Percentiles rank a stretch among this genome's conserved stretches.
Conservation (phyloP, 2,888 invertebrate genomes). For the Thymelicus lineola region DNA sequence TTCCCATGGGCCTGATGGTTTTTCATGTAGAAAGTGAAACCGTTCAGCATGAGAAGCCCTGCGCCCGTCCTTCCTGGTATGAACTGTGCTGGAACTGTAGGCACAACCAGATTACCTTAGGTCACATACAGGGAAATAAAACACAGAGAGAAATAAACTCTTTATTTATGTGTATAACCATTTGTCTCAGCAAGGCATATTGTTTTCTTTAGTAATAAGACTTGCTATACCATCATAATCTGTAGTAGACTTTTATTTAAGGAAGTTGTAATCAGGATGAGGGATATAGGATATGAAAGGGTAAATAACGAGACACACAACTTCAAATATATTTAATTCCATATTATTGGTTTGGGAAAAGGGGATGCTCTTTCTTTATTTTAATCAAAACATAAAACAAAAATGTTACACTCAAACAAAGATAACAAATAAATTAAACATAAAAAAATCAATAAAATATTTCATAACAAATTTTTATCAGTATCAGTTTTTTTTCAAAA, state of each 20-base stretch:
- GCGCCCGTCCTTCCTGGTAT: conserved; percentile 79
- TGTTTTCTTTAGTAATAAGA: conserved; percentile 11
- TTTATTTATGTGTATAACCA: conserved; percentile 40
- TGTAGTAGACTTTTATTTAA: background rate
- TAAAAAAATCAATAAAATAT: conserved; percentile 38
- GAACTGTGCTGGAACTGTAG: conserved; percentile 78
- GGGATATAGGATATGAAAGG: conserved; percentile 47
- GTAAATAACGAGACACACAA: conserved; percentile 64
- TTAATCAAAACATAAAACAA: conserved; percentile 28
- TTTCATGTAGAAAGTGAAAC: conserved; percentile 81
- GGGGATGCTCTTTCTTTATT: conserved; percentile 33
- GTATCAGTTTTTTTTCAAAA: conserved; percentile 24
- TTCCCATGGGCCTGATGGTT: conserved; percentile 80
- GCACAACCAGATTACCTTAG: conserved; percentile 48
- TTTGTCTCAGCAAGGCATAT: background rate
- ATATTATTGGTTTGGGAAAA: conserved; percentile 7
- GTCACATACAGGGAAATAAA: conserved; percentile 48
- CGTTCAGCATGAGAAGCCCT: conserved; percentile 73
- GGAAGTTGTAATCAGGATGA: conserved; percentile 38
- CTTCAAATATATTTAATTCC: conserved; percentile 56
- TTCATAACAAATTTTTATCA: conserved; percentile 38
- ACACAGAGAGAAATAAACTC: conserved; percentile 43
- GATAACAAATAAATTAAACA: conserved; percentile 43
- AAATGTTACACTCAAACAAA: conserved; percentile 42
- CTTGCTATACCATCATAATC: background rate